These are phyloP conservation scores for Dasysyrphus albostriatus DNA, from an alignment of 2,888 invertebrate species.

Conservation along the genomic window DNA sequence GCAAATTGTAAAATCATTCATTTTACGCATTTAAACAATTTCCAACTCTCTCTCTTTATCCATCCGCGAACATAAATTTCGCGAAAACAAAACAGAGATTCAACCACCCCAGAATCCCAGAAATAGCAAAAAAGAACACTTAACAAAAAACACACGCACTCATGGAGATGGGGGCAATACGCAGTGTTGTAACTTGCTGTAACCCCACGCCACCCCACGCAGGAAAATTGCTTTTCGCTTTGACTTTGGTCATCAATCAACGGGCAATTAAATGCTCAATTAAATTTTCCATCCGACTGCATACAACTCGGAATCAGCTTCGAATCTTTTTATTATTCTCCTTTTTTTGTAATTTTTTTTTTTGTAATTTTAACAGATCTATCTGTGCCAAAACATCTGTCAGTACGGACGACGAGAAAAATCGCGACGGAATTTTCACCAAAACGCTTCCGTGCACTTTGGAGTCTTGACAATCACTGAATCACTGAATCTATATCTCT, in stretches of 20 bases:
- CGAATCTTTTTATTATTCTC: conserved; percentile 4
- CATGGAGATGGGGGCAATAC: conserved; percentile 26
- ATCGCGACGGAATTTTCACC: conserved; percentile 61
- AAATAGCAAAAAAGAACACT: conserved; percentile 22
- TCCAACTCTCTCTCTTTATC: conserved; percentile 30
- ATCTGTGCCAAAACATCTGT: conserved; percentile 33
- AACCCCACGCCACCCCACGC: conserved; percentile 20
- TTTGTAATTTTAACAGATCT: conserved; percentile 46
- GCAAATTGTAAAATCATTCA: conserved; percentile 74
- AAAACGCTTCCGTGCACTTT: conserved; percentile 54
- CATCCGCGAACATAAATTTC: conserved; percentile 45
- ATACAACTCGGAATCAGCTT: conserved; percentile 59
- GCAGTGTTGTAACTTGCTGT: conserved; percentile 38
- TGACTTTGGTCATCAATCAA: conserved; percentile 69
- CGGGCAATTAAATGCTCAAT: conserved; percentile 76
- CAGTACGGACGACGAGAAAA: conserved; percentile 50
- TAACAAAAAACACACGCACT: conserved; percentile 32
- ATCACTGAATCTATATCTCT: conserved; percentile 21
- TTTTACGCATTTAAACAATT: conserved; percentile 53
- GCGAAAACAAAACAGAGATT: conserved; percentile 27
- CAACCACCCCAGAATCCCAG: conserved; percentile 20
- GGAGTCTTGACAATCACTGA: conserved; percentile 69
- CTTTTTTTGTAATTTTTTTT: conserved; percentile 27
- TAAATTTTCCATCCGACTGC: conserved; percentile 79
- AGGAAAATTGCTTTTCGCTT: conserved; percentile 62